Base-by-base conservation (phyloP, 2,888 invertebrate species). In the Adelphocoris suturalis region DNA sequence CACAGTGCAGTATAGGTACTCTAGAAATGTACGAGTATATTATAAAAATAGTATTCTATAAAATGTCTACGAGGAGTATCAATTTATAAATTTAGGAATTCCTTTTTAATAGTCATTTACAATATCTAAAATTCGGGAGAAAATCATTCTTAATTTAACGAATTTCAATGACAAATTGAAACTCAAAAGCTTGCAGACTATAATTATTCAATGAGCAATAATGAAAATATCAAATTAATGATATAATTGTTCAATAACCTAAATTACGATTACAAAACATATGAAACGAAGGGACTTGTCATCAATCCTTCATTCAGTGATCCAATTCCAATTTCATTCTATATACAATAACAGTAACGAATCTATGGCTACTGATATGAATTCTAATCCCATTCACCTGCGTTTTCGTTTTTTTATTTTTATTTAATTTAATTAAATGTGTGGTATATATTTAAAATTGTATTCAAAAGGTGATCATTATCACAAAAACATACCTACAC, bases 11-110 rank as follows among this genome's bases (percentile, higher is more conserved):
- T 68, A 27, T 12, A 68, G 27, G 19, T 68, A 27, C 68, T 12
- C 13, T 27, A 19, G 11, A 23, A 68, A 9, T 9, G n/a, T 61
- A 61, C 9, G n/a, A 19, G 19, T 68, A 27, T 27, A 68, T 68
- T 68, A 68, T 27, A 68, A 68, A 68, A 68, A 68, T 68, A 68
- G 68, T 68, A 68, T 4, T 13, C 16, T 52, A 16, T 68, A 23
- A 12, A 23, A 68, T 68, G 23, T 68, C 68, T 68, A 68, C 68
- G 12, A 23, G 68, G 68, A 68, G 68, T 68, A 68, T 68, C 68
- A 68, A 52, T 68, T 68, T 68, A 23, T 23, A 37, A 37, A 37
- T 23, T 23, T 23, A 23, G 68, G 27, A 68, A 68, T 23, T 23
- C 61, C 19, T 2, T 27, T 23, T 68, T 11, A 23, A 68, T 9